These are phyloP conservation scores for Phymastichus coffea DNA, from an alignment of 1,140 invertebrate species.

Conservation along the genomic window DNA sequence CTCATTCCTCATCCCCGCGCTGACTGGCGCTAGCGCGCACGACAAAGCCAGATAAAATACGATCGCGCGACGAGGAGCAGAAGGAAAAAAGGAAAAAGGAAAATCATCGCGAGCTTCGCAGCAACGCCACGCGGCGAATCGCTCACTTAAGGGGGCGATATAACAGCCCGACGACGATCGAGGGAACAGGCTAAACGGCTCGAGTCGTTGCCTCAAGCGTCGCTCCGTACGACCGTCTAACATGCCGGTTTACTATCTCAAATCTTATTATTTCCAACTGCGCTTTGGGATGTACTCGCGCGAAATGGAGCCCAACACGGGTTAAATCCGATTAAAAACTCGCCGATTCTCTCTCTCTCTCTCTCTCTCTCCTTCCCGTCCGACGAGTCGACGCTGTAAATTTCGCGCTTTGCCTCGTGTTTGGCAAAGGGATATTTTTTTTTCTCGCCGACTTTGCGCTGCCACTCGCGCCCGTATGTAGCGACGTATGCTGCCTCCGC, in stretches of 20 bases:
- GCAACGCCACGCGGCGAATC: conserved; percentile 18
- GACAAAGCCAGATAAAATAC: conserved; percentile 12
- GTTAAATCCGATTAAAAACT: conserved; percentile 52
- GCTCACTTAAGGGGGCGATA: conserved; percentile 19
- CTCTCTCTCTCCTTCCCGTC: conserved; percentile 25
- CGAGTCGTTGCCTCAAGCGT: too few species aligned
- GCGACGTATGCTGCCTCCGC: too few species aligned
- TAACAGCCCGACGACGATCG: too few species aligned
- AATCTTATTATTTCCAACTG: too few species aligned
- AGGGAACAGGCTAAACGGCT: too few species aligned
- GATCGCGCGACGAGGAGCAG: conserved; percentile 5
- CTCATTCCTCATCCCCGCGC: too few species aligned
- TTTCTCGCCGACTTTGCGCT: too few species aligned
- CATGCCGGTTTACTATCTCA: too few species aligned
- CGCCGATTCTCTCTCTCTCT: neutral
- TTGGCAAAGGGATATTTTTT: conserved; percentile 53
- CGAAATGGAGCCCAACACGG: too few species aligned
- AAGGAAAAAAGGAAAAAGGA: neutral
- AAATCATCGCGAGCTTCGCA: conserved; percentile 20
- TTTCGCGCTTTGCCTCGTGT: conserved; percentile 46
- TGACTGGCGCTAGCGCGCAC: neutral
- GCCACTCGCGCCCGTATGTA: too few species aligned
- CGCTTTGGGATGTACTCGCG: too few species aligned
- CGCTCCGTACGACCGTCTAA: too few species aligned
- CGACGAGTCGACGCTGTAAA: conserved; percentile 52